phyloP scores from a whole-genome alignment of 2,113 vertebrate genomes.

The Sylvietta virens region DNA sequence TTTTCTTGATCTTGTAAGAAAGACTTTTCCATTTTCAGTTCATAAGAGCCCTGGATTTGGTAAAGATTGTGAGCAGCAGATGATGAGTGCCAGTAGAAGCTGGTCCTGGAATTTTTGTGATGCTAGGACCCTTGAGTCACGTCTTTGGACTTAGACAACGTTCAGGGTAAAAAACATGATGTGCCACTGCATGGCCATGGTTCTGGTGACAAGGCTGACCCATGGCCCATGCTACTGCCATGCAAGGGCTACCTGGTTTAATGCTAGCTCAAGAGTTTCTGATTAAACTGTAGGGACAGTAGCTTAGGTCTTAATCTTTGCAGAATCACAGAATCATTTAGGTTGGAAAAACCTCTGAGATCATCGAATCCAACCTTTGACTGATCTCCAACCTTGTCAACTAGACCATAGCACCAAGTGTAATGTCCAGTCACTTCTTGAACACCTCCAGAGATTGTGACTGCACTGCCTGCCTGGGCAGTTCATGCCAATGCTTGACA shows the following conservation, averaged over 20 bases:
- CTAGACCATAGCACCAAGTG: neutral
- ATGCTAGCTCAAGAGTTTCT: neutral
- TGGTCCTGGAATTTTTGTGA: neutral
- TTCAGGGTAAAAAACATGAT: neutral
- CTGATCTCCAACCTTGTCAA: neutral
- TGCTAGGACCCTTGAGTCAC: neutral
- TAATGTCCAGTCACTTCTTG: neutral
- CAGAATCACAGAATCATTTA: neutral
- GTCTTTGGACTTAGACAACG: neutral
- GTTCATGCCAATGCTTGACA: neutral
- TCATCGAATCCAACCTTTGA: neutral
- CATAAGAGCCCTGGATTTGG: neutral
- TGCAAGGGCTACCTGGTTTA: neutral
- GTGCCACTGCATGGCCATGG: neutral
- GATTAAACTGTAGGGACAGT: neutral
- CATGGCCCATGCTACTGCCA: neutral
- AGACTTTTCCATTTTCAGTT: neutral
- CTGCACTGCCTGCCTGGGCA: neutral
- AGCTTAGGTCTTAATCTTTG: neutral
- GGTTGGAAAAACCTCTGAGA: neutral
- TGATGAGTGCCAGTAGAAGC: neutral
- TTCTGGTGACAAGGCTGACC: neutral
- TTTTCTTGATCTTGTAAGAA: neutral
- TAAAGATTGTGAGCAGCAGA: neutral
- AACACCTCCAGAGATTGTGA: neutral